These are phyloP conservation scores for Oryzias curvinotus DNA, from an alignment of 2,113 vertebrate species.

Conservation along the genomic window DNA sequence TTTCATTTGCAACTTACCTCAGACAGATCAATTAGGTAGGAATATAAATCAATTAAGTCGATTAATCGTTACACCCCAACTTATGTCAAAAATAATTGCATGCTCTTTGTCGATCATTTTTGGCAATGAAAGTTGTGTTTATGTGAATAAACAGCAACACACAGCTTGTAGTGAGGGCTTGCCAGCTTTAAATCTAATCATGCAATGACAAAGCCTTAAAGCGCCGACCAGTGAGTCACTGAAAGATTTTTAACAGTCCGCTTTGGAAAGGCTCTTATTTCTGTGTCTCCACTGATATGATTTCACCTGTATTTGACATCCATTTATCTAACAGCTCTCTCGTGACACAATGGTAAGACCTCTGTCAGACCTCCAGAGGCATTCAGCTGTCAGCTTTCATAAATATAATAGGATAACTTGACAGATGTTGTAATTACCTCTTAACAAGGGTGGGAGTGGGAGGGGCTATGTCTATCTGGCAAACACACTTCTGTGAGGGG, in stretches of 20 bases:
- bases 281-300: background rate
- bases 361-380: conserved; percentile 18
- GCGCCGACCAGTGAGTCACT: background rate
- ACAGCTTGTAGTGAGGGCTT: conserved; percentile 11
- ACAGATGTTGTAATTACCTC: conserved; percentile 62
- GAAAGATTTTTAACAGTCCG: conserved; percentile 17
- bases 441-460: conserved; percentile 38
- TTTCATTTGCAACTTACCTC: no score
- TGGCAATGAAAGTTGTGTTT: background rate
- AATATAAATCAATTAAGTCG: no score
- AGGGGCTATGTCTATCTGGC: conserved; percentile 19
- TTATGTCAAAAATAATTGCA: background rate
- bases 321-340: conserved; percentile 34
- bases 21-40: no score
- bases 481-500: conserved; percentile 31
- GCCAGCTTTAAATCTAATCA: conserved; percentile 12
- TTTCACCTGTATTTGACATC: conserved; percentile 40
- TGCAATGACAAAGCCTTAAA: conserved; percentile 2
- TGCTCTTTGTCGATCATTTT: background rate
- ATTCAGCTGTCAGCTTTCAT: conserved; percentile 39
- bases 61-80: no score
- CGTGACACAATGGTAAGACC: conserved; percentile 4
- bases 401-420: conserved; percentile 48
- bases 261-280: background rate
- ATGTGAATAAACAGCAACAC: conserved; percentile 15